Evolutionary conservation across 2,797 vertebrate genomes (phyloP).

Genomic region (Macroramphosus scolopax): DNA sequence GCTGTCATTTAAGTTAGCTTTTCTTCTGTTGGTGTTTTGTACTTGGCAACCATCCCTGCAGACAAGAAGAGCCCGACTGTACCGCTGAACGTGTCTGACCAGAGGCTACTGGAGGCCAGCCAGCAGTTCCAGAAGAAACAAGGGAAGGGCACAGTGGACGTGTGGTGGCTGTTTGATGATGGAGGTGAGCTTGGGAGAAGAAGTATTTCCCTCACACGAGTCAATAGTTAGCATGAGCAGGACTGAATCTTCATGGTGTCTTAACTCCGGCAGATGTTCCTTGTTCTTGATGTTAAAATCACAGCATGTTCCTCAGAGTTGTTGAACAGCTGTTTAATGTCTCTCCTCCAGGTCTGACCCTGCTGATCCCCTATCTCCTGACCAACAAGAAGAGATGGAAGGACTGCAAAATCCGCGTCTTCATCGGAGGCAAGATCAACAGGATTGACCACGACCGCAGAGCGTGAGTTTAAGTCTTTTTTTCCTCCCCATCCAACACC

Average conservation of each 20-base stretch:
- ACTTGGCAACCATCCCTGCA: slow-evolving; percentile 40
- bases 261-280: too few species aligned
- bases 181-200: slow-evolving; percentile 80
- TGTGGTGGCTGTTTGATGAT: slow-evolving; percentile 99
- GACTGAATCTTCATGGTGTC: too few species aligned
- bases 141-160: slow-evolving; percentile 94
- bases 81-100: slow-evolving; percentile 86
- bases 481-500: too few species aligned
- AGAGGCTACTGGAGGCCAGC: slow-evolving; percentile 92
- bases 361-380: slow-evolving; percentile 94
- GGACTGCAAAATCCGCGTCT: slow-evolving; percentile 96
- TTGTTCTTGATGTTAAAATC: too few species aligned
- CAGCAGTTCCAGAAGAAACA: slow-evolving; percentile 94
- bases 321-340: too few species aligned
- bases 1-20: neutral
- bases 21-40: slow-evolving; percentile 4
- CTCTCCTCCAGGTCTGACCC: slow-evolving; percentile 93
- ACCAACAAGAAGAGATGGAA: slow-evolving; percentile 99
- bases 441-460: slow-evolving; percentile 96
- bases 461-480: too few species aligned
- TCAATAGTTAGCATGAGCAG: too few species aligned
- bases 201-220: too few species aligned
- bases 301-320: too few species aligned
- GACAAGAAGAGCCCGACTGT: slow-evolving; percentile 80
- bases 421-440: slow-evolving; percentile 98